Conservation (phyloP, 2,113 vertebrate species). For the Protobothrops mucrosquamatus region DNA sequence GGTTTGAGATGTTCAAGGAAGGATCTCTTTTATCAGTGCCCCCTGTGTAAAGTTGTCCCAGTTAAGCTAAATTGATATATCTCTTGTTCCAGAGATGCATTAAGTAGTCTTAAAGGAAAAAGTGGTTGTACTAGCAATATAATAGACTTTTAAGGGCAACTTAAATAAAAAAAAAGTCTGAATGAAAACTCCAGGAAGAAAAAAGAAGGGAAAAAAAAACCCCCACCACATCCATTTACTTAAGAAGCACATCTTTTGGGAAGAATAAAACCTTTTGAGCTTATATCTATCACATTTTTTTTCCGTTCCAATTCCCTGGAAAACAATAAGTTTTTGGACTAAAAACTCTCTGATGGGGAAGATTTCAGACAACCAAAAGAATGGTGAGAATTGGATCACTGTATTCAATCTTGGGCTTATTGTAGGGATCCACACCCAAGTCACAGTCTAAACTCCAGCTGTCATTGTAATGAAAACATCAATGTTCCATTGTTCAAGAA, state of each 20-base stretch:
- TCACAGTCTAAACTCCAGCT: background rate
- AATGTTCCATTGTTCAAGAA: background rate
- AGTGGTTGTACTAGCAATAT: background rate
- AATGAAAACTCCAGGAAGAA: background rate
- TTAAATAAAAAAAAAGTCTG: background rate
- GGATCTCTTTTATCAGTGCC: background rate
- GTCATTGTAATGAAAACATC: background rate
- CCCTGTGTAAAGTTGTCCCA: background rate
- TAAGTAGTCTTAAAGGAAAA: background rate
- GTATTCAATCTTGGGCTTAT: background rate
- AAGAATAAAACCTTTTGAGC: background rate
- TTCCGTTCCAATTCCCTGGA: rapidly evolving
- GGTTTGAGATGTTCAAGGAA: background rate
- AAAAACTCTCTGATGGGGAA: background rate
- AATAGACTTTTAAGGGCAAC: background rate
- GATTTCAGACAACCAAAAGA: background rate
- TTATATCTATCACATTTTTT: background rate
- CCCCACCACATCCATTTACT: background rate
- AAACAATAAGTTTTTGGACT: background rate
- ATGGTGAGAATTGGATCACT: background rate
- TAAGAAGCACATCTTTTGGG: background rate
- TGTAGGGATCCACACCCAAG: background rate
- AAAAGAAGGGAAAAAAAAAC: background rate
- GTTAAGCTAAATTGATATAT: background rate
- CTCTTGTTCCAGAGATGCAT: background rate